These are phyloP conservation scores for Apodemus speciosus DNA, from an alignment of 2,113 vertebrate species.

Conservation along the genomic window DNA sequence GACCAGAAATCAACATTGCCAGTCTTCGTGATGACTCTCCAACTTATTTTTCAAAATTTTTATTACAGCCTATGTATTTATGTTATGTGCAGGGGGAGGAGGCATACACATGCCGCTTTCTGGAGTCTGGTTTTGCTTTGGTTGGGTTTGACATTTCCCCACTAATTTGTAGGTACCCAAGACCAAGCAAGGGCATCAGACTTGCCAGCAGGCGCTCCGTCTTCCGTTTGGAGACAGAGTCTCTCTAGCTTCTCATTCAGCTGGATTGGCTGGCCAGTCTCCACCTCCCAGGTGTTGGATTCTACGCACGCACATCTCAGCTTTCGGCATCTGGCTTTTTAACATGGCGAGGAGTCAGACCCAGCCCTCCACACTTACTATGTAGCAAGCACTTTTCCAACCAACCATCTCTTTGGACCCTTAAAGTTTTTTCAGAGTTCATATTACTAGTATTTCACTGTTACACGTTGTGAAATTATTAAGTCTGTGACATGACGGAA, in stretches of 20 bases:
- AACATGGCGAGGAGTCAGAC: no score
- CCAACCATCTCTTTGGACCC: not conserved
- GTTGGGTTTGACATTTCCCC: not conserved
- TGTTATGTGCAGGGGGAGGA: not conserved
- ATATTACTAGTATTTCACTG: constrained; percentile 40
- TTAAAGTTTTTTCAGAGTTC: constrained; percentile 29
- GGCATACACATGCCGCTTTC: not conserved
- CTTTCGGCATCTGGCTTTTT: not conserved
- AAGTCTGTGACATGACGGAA: not conserved
- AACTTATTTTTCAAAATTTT: not conserved
- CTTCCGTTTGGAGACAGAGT: no score
- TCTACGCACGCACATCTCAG: no score
- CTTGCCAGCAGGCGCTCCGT: not conserved
- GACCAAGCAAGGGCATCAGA: not conserved
- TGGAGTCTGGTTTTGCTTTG: not conserved
- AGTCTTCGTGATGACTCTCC: not conserved
- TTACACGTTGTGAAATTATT: constrained; percentile 33
- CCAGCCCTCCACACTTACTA: not conserved
- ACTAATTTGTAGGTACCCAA: not conserved
- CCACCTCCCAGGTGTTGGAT: not conserved
- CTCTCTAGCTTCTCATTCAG: not conserved
- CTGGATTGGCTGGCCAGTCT: not conserved
- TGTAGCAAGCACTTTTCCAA: not conserved
- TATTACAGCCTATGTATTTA: not conserved
- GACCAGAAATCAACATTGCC: not conserved